Base-by-base conservation (phyloP, 2,888 invertebrate species). In the Andrena trimmerana region DNA sequence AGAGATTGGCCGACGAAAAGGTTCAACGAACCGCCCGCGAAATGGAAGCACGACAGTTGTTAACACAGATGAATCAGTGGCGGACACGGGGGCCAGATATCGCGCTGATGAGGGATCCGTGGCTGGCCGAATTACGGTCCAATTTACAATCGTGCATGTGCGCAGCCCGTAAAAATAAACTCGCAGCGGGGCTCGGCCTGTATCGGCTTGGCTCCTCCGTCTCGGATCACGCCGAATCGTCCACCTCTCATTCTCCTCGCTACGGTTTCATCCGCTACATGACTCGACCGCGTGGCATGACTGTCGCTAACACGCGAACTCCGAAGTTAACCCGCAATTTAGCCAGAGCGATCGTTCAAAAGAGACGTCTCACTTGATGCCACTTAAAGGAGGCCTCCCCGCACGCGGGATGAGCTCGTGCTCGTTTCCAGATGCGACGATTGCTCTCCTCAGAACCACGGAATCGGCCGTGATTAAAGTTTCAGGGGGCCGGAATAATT, bases 251-350 rank as follows among this genome's bases (percentile, higher is more conserved):
- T 63, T 10, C 20, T 33, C 68, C 78, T 52, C 78, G 81, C 81
- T 69, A 62, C 27, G 66, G 73, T 84, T 74, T 86, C 84, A 68
- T 84, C 76, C 50, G 82, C 70, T 73, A 87, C 88, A 89, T 88
- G 87, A 88, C 86, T 87, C 84, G 89, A 54, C 88, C 89, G 91
- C 86, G 87, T 85, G 89, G 90, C 87, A 89, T 86, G 89, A 90
- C 89, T 90, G 90, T 91, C 89, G 89, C 90, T 86, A 90, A 89
- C 90, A 90, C 86, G 86, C 90, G 86, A 91, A 89, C 90, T 87
- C 87, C 68, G 85, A 90, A 90, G 90, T 91, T 89, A 89, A 90
- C 89, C 90, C 89, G 86, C 90, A 87, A 89, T 90, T 91, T 89
- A 89, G 88, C 84, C 87, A 84, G 89, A 85, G 88, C 85, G 85